Evolutionary conservation across 1,140 invertebrate species (phyloP), one percentile per base, ranked within the genome.

Genomic region (Brachionus asplanchnoidis): DNA sequence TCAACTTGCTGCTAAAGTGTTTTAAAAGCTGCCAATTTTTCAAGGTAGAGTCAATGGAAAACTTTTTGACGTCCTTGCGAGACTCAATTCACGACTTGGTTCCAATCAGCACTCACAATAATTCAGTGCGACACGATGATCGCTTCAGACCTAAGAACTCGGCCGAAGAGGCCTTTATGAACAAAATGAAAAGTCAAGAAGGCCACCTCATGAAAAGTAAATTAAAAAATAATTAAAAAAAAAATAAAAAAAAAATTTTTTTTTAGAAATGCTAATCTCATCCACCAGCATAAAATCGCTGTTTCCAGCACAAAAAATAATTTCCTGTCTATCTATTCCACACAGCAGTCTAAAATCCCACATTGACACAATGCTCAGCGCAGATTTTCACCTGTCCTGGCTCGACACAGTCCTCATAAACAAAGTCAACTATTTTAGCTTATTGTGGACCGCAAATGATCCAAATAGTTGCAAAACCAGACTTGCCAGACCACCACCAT

Each of bases 391-490:
- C 42, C 42, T 77, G 23, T 28, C 20, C 3, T 77, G 73, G 73
- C 23, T 50, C 17, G 73, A 77, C 42, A 14, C 17, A 50, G 26
- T 50, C 3, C 26, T 26, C 23, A 46, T 77, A 12, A 32, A 77
- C 20, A 77, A 77, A 77, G 11, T 12, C 46, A 77, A 77, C 42
- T 77, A 77, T 28, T 77, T 50, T 50, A 77, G 46, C 26, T 46
- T 77, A 3, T 28, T 77, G 42, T 77, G 73, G 73, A 26, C 73
- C 23, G 17, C 42, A 11, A 77, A 77, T 77, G 23, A 50, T 12
- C 9, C 42, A 9, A 9, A 40, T n/a, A 1, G 7, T 2, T 28
- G 44, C 5, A 7, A 4, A 23, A 70, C 23, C 14, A 26, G 36
- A 6, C 1, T 1, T 36, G 66, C 66, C 36, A 23, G 36, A 28